Conservation (phyloP, 1,140 invertebrate species). For the Philotrypesis tridentata region DNA sequence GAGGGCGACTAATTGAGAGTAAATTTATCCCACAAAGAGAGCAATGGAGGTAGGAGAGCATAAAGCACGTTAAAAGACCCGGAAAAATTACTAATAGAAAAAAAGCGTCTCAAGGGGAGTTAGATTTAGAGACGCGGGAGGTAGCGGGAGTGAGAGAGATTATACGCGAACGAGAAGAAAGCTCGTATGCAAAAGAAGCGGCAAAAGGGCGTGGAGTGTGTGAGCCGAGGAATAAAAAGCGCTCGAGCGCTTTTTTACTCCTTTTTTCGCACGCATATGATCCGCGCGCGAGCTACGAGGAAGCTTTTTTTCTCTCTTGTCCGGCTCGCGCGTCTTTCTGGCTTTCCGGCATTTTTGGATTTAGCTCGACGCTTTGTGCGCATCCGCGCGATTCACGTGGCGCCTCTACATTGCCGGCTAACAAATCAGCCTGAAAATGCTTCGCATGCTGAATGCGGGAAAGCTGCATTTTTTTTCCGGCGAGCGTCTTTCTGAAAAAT, state of each 20-base stretch:
- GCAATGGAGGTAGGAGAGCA: neutral
- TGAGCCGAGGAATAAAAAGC: neutral
- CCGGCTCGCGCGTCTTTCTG: neutral
- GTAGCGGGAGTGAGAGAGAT: constrained; percentile 4
- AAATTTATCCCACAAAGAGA: neutral
- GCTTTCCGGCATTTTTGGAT: neutral
- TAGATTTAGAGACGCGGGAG: neutral
- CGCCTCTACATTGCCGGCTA: neutral
- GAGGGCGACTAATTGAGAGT: neutral
- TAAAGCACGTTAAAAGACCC: neutral
- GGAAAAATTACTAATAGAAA: neutral
- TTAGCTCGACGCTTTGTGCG: neutral
- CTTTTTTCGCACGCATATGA: constrained; percentile 1
- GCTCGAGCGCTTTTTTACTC: constrained; percentile 18
- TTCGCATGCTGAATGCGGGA: neutral
- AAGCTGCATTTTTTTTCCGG: neutral
- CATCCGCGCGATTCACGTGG: neutral
- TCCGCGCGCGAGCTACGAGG: neutral
- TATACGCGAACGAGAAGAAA: neutral
- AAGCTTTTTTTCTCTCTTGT: constrained; percentile 15
- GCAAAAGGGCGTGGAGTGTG: neutral
- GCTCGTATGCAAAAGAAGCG: neutral
- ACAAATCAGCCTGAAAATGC: constrained; percentile 27
- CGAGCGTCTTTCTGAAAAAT: constrained; percentile 7
- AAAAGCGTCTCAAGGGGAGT: neutral